Evolutionary conservation across 2,888 invertebrate species (phyloP).

Genomic region (Leptopilina syphax): DNA sequence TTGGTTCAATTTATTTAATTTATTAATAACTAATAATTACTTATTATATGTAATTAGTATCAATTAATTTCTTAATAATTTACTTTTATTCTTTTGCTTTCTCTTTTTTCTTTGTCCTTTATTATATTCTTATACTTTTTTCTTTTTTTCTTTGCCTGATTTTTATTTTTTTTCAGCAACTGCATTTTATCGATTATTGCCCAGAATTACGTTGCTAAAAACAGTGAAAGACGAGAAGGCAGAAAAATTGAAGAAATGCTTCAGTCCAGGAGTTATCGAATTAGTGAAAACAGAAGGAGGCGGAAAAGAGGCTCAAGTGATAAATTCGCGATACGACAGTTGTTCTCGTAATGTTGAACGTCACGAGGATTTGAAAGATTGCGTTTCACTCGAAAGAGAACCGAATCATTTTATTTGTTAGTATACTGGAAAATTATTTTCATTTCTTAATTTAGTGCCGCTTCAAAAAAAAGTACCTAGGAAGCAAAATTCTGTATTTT

Average conservation of each 20-base stretch:
- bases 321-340: constrained; percentile 92
- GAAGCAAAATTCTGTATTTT: no score
- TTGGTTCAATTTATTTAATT: no score
- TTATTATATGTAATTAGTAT: no score
- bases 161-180: constrained; percentile 82
- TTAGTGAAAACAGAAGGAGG: constrained; percentile 78
- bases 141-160: no score
- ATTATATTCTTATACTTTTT: no score
- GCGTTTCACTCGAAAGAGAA: constrained; percentile 88
- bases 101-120: no score
- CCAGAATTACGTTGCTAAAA: constrained; percentile 88
- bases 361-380: constrained; percentile 92
- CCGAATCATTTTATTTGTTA: constrained; percentile 97
- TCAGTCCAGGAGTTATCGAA: constrained; percentile 96
- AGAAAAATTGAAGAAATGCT: constrained; percentile 89
- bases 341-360: constrained; percentile 95
- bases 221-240: constrained; percentile 90
- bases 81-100: no score
- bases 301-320: constrained; percentile 86
- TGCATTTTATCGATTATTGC: constrained; percentile 94
- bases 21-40: no score
- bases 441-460: no score
- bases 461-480: no score
- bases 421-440: constrained; percentile 42
- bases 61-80: no score